Percentiles rank a stretch among this genome's conserved stretches.
phyloP scores from a whole-genome alignment of 2,113 vertebrate species.

The Sylvilagus bachmani region DNA sequence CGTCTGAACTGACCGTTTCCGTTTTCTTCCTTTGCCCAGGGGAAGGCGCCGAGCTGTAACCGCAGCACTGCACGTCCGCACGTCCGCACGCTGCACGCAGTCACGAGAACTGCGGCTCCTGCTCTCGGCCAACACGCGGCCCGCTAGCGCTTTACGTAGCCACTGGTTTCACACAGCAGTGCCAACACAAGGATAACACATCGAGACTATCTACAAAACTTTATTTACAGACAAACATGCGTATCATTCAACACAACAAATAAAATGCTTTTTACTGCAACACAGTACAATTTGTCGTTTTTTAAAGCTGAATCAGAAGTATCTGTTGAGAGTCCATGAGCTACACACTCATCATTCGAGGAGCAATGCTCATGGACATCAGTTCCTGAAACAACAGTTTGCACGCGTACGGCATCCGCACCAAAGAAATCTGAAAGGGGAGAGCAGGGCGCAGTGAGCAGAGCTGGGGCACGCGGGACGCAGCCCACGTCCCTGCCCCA shows the following conservation, averaged over 20 bases:
- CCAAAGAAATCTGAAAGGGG: slow-evolving; percentile 94
- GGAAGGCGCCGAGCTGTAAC: slow-evolving; percentile 87
- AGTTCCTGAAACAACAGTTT: slow-evolving; percentile 98
- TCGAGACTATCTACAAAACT: slow-evolving; percentile 84
- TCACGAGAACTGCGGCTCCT: slow-evolving; percentile 72
- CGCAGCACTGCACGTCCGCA: slow-evolving; percentile 52
- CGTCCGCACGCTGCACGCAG: slow-evolving; percentile 60
- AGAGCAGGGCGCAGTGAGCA: slow-evolving; percentile 7
- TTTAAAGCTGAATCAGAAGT: slow-evolving; percentile 27
- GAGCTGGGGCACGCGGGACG: neutral
- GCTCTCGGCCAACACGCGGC: slow-evolving; percentile 77
- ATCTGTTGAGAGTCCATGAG: neutral
- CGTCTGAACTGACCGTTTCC: slow-evolving; percentile 57
- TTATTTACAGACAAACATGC: slow-evolving; percentile 89
- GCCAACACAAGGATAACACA: slow-evolving; percentile 82
- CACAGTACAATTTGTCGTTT: neutral
- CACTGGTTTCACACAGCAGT: slow-evolving; percentile 75
- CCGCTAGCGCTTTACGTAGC: slow-evolving; percentile 74
- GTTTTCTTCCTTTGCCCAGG: slow-evolving; percentile 85
- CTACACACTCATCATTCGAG: slow-evolving; percentile 97
- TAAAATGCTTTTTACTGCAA: slow-evolving; percentile 73
- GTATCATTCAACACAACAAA: slow-evolving; percentile 77
- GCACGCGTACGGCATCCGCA: slow-evolving; percentile 98
- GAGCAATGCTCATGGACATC: slow-evolving; percentile 99
- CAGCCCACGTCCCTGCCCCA: neutral